A percentile compares a stretch with the other conserved stretches of the same genome.
Conservation (phyloP, 1,140 invertebrate species). For the Euwallacea similis region DNA sequence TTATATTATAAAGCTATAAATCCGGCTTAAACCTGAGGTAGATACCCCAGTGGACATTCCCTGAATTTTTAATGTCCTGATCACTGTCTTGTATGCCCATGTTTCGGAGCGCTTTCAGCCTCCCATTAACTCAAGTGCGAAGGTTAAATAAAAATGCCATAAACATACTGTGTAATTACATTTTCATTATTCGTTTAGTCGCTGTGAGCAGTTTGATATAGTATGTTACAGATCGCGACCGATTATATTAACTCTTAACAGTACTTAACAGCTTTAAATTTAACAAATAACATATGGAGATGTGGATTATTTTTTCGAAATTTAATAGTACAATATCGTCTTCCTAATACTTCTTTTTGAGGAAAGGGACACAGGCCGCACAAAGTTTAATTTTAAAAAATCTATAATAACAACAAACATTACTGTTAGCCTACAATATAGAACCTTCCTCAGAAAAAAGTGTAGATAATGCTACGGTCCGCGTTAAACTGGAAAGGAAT, state of each 20-base stretch:
- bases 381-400: constrained; percentile 33
- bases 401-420: constrained; percentile 44
- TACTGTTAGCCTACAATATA: constrained; percentile 21
- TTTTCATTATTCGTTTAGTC: constrained; percentile 54
- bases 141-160: constrained; percentile 3
- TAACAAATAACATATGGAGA: constrained; percentile 57
- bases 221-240: constrained; percentile 54
- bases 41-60: too few species aligned
- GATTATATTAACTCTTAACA: constrained; percentile 53
- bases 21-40: too few species aligned
- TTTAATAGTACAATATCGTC: constrained; percentile 45
- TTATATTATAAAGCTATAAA: too few species aligned
- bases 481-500: too few species aligned
- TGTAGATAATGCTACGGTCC: background rate
- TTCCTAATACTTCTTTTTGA: constrained; percentile 35
- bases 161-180: constrained; percentile 48
- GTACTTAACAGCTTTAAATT: constrained; percentile 56
- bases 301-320: constrained; percentile 49
- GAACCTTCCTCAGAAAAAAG: constrained; percentile 31
- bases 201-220: constrained; percentile 55
- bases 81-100: too few species aligned
- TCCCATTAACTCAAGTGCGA: too few species aligned
- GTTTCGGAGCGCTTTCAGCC: too few species aligned
- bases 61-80: too few species aligned
- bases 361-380: constrained; percentile 31